Base-by-base conservation (phyloP, 2,113 vertebrate species). In the Kryptolebias marmoratus region DNA sequence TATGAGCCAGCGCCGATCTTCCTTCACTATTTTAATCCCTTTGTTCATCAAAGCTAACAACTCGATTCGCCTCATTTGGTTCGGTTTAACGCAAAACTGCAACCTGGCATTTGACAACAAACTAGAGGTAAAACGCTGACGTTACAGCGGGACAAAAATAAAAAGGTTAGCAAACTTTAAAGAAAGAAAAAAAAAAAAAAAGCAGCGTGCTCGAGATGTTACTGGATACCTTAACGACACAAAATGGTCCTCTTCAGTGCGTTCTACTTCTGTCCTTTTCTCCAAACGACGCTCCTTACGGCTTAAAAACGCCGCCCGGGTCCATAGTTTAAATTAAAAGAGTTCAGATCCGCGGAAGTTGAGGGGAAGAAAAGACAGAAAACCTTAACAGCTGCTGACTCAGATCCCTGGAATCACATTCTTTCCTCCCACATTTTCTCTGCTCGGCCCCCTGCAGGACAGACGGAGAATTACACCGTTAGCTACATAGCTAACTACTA, bases 361-460 rank as follows among this genome's bases (percentile, higher is more conserved):
- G 52, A 7, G 62, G 64, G 45, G 64, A 66, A 54, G 16, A 52
- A 31, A 52, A 28, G 57, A 57, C 57, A 36, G 52, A 31, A 30
- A 4, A 42, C 32, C 31, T 42, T 64, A 28, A 79, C 55, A 28
- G 68, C 72, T 68, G 78, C 79, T 82, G 85, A 88, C 83, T 87
- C 87, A 84, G 72, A 49, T 75, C 66, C 59, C 65, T 54, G 75
- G 64, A 79, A 71, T 71, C 36, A 22, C 22, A 59, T 49, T 74
- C 36, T 64, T 65, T 75, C 68, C 80, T 88, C 73, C 56, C 77
- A 79, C 36, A 62, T 78, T 75, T 71, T 15, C 32, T n/a, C 77
- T 45, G 30, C 48, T 73, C n/a, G 50, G 44, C 14, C 87, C 80
- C 78, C 89, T 92, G 67, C 80, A 78, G 91, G 91, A 75, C 28